Conservation (phyloP, 2,113 vertebrate genomes). For the Psammodynastes pulverulentus region DNA sequence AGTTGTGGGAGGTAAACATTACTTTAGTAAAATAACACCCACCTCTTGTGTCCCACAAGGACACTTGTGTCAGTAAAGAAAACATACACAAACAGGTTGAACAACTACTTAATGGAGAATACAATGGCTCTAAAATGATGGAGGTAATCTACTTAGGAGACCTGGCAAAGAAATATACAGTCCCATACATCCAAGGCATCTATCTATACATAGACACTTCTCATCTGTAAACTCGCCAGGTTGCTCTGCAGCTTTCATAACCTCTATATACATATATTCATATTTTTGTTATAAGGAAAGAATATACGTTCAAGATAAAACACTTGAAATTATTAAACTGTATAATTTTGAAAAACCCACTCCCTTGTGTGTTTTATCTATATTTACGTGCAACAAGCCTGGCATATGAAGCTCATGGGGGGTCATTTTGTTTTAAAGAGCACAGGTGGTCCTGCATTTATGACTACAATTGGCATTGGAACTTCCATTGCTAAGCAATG, state of each 20-base stretch:
- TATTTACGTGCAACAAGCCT: not conserved
- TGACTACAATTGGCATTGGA: not conserved
- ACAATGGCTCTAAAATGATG: not conserved
- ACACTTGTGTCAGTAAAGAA: conserved; percentile 13
- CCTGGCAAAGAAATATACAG: not conserved
- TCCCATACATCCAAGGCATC: not conserved
- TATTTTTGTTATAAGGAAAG: not conserved
- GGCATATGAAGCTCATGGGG: not conserved
- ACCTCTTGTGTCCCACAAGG: conserved; percentile 29
- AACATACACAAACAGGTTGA: not conserved
- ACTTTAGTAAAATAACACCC: conserved; percentile 19
- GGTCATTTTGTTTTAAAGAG: not conserved
- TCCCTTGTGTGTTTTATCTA: not conserved
- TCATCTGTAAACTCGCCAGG: not conserved
- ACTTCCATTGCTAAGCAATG: not conserved
- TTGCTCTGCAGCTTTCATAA: not conserved
- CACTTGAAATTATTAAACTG: not conserved
- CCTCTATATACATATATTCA: not conserved
- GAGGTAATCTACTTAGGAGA: not conserved
- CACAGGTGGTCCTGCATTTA: not conserved
- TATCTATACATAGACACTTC: not conserved
- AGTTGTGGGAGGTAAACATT: conserved; percentile 32
- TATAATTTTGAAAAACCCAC: not conserved
- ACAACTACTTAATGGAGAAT: not conserved
- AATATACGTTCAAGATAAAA: not conserved